Percentiles rank a stretch among this genome's conserved stretches.
These are phyloP conservation scores for Melierax canorus DNA, from an alignment of 2,113 vertebrate species.

Conservation along the genomic window DNA sequence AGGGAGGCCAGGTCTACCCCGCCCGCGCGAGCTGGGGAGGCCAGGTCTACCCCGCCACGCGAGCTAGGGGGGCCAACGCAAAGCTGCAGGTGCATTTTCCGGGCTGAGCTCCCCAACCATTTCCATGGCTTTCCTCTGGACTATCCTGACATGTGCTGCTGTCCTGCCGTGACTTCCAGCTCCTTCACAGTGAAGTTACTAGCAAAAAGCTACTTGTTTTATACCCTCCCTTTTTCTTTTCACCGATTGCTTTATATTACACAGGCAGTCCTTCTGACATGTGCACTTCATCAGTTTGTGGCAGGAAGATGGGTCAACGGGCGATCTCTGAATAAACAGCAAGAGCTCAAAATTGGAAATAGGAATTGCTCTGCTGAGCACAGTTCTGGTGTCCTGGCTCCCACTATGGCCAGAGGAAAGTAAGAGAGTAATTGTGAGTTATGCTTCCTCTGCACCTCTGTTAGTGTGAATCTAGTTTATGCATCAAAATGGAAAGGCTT, in stretches of 20 bases:
- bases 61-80: too few relatives aligned
- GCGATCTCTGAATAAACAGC: neutral
- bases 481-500: neutral
- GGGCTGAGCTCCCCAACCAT: neutral
- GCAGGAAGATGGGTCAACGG: slow-evolving; percentile 14
- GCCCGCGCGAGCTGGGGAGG: too few relatives aligned
- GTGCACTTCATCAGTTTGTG: slow-evolving; percentile 15
- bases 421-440: neutral
- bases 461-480: neutral
- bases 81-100: neutral
- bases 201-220: neutral
- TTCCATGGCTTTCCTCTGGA: neutral
- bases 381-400: neutral
- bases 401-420: neutral
- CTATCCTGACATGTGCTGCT: neutral
- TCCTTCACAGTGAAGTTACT: neutral
- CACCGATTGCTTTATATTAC: neutral
- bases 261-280: slow-evolving; percentile 15
- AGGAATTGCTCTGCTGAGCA: neutral
- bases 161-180: neutral
- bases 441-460: neutral
- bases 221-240: neutral
- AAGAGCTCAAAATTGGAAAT: neutral
- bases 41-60: too few relatives aligned
- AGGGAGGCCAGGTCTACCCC: too few relatives aligned